Base-by-base conservation (phyloP, 2,113 vertebrate species). In the Grantiella picta region DNA sequence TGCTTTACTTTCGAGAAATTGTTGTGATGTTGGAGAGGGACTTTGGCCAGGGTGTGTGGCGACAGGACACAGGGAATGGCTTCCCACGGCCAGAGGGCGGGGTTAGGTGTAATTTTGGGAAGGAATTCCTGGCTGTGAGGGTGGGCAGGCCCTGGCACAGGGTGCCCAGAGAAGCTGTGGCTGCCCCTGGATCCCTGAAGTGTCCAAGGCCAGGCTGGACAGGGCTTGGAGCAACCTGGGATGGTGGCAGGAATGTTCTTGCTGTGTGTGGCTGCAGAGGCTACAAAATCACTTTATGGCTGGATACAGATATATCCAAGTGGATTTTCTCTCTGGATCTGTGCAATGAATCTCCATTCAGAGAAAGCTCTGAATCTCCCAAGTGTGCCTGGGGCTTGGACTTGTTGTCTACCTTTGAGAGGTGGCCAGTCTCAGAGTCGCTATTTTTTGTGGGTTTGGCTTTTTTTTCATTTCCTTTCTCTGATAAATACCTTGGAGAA, bases 51-150 rank as follows among this genome's bases (percentile, higher is more conserved):
- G 28, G 19, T 11, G 8, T 44, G 31, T 1, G 7, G 36, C 1
- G 77, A 5, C 53, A 29, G 53, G 38, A 47, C 23, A 18, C 9
- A 11, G 0, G 63, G 70, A 69, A 54, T 16, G 40, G 12, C 12
- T 60, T n/a, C 29, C 33, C 54, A 25, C 0, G 35, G 61, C 63
- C 79, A 61, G 14, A 22, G 47, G 54, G n/a, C 24, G 61, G 70
- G 61, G 61, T 0, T 35, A 5, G 79, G 0, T 49, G 79, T 70
- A 21, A 61, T 1, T 0, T 4, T 49, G 35, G 54, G 40, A 2
- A 23, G 63, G 54, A 76, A 53, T 61, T 61, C 4, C 0, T 27
- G 11, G 16, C 47, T 82, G 38, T 0, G 0, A 82, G 53, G 69
- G 61, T 24, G 86, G 18, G 14, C 1, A 52, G 44, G 33, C 7